These are phyloP conservation scores for Nephrotoma guestfalica DNA, from an alignment of 2,888 invertebrate genomes.

Conservation along the genomic window DNA sequence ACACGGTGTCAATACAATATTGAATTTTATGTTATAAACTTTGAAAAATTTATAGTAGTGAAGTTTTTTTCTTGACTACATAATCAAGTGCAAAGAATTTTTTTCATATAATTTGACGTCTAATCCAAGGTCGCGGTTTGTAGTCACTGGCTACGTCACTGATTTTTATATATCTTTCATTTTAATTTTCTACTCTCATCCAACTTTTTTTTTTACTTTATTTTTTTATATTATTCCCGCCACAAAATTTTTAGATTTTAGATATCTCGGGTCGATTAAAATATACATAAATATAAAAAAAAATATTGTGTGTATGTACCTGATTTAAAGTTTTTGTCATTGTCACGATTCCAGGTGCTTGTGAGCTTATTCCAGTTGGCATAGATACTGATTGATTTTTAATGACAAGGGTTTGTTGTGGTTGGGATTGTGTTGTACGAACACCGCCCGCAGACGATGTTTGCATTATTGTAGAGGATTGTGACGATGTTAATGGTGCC, in stretches of 20 bases:
- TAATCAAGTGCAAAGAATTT: background rate
- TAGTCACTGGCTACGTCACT: background rate
- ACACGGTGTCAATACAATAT: background rate
- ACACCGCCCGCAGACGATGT: background rate
- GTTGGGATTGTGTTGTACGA: slow-evolving; percentile 21
- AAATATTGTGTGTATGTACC: slow-evolving; percentile 18
- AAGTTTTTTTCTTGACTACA: background rate
- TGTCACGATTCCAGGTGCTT: slow-evolving; percentile 48
- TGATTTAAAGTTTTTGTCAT: slow-evolving; percentile 41
- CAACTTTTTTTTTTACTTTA: background rate
- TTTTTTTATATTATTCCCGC: background rate
- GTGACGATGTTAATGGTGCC: slow-evolving; percentile 29
- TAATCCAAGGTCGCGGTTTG: background rate
- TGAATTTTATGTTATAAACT: background rate
- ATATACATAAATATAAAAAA: background rate
- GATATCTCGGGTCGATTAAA: background rate
- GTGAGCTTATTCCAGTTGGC: slow-evolving; percentile 35
- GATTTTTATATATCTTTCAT: background rate
- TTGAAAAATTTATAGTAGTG: background rate
- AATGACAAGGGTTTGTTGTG: slow-evolving; percentile 30
- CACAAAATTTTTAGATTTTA: background rate
- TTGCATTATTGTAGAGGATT: slow-evolving; percentile 19
- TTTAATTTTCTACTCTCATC: background rate
- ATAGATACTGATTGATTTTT: slow-evolving; percentile 37
- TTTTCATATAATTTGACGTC: background rate